Evolutionary conservation across 1,140 invertebrate genomes (phyloP).

Genomic region (Rhopalosiphum maidis): DNA sequence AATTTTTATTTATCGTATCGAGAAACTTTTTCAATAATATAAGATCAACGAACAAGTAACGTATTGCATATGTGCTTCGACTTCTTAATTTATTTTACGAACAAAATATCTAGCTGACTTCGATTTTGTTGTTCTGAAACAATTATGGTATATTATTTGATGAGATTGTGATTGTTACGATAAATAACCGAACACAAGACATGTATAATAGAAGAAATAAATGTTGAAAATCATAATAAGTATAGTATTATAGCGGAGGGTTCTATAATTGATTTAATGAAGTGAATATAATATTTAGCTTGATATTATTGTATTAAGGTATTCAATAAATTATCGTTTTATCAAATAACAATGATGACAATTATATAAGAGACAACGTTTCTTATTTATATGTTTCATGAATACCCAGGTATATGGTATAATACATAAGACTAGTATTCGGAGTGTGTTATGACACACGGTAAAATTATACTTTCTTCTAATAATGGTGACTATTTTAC

Average conservation of each 20-base stretch:
- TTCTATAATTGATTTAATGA: neutral
- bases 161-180: neutral
- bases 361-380: no score
- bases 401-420: neutral
- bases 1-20: slow-evolving; percentile 40
- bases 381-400: neutral
- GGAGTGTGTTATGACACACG: neutral
- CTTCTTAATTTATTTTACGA: neutral
- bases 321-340: neutral
- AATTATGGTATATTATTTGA: neutral
- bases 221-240: neutral
- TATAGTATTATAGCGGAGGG: neutral
- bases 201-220: neutral
- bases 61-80: neutral
- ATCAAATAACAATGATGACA: neutral
- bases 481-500: neutral
- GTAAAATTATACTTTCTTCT: neutral
- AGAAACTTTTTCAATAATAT: slow-evolving; percentile 44
- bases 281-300: neutral
- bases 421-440: neutral
- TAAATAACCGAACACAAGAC: neutral
- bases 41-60: slow-evolving; percentile 21
- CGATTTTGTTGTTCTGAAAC: neutral
- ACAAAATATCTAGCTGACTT: neutral
- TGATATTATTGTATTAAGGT: neutral